phyloP scores from a whole-genome alignment of 2,797 vertebrate species.

The Oreochromis grahami region DNA sequence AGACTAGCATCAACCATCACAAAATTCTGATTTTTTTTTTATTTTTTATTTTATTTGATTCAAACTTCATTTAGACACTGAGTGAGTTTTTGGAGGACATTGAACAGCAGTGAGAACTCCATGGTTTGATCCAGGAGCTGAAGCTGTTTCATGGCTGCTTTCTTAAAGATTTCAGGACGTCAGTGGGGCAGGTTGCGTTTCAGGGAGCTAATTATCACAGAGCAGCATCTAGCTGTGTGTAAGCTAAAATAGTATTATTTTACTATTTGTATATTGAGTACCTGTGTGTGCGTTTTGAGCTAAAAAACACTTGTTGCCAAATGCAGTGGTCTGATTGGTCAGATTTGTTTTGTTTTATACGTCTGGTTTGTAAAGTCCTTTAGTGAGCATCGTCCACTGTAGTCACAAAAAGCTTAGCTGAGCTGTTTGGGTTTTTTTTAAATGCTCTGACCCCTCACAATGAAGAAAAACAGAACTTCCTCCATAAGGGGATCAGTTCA shows the following conservation, averaged over 20 bases:
- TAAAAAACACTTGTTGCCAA: too few species aligned
- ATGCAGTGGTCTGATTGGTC: too few species aligned
- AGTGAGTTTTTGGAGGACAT: background rate
- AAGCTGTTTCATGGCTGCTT: background rate
- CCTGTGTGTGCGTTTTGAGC: background rate
- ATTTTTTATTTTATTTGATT: background rate
- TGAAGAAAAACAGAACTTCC: slow-evolving; percentile 9
- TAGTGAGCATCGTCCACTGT: too few species aligned
- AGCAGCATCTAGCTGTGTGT: background rate
- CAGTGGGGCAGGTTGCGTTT: background rate
- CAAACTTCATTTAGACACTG: background rate
- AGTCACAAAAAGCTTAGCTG: background rate
- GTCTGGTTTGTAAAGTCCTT: too few species aligned
- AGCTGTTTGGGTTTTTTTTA: background rate
- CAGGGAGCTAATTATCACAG: too few species aligned
- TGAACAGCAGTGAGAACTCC: background rate
- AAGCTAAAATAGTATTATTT: background rate
- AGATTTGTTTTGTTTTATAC: too few species aligned
- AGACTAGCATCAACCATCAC: background rate
- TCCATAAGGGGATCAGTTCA: background rate
- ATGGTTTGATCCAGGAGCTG: background rate
- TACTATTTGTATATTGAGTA: background rate
- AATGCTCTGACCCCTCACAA: background rate
- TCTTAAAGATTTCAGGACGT: background rate
- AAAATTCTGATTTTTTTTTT: fast-evolving